Evolutionary conservation across 2,888 invertebrate species (phyloP).

Genomic region (Plebejus melissa): DNA sequence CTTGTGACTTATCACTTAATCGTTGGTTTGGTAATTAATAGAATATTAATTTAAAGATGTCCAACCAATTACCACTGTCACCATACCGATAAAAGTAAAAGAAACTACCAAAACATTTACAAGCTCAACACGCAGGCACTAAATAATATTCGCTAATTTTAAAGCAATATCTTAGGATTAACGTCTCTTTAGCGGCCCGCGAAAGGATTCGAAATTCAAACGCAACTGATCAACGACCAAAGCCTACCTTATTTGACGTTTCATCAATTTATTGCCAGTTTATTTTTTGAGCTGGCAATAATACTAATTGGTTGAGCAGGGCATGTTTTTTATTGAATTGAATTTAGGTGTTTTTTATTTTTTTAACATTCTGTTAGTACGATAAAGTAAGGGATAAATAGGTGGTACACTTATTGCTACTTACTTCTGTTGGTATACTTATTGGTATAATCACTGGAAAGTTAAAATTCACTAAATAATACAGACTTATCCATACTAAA

Average conservation of each 20-base stretch:
- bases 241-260: constrained; percentile 26
- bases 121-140: constrained; percentile 2
- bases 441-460: too few relatives aligned
- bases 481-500: too few relatives aligned
- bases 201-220: neutral
- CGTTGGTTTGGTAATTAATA: neutral
- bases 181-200: constrained; percentile 15
- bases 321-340: neutral
- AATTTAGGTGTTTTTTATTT: neutral
- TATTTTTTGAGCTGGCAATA: constrained; percentile 6
- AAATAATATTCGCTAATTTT: constrained; percentile 21
- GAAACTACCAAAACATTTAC: neutral
- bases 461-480: too few relatives aligned
- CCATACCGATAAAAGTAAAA: neutral
- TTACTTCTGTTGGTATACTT: too few relatives aligned
- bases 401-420: too few relatives aligned
- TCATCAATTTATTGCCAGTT: constrained; percentile 17
- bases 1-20: too few relatives aligned
- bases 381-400: neutral
- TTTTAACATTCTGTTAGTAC: neutral
- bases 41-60: neutral
- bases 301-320: constrained; percentile 2
- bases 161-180: constrained; percentile 19
- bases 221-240: constrained; percentile 1
- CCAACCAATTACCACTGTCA: neutral